Evolutionary conservation across 1,140 invertebrate genomes (phyloP), one percentile per base, ranked within the genome.

Genomic region (Sarcophaga bullata): DNA sequence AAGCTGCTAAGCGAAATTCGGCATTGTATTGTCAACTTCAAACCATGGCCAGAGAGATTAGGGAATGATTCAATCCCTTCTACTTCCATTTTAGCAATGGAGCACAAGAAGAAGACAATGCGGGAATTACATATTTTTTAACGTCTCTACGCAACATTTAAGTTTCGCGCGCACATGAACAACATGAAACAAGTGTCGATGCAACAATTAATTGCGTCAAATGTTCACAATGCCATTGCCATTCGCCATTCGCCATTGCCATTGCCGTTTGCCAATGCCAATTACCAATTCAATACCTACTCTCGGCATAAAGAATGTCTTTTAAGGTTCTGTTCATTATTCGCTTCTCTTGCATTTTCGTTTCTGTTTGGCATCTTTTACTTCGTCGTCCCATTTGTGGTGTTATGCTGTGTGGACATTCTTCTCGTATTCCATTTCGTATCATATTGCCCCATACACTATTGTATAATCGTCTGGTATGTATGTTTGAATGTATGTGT

Each of bases 171-270:
- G 62, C 62, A 68, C 62, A 68, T 19, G 54, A 58, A 58, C 54
- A 58, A 48, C 73, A 75, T n/a, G 15, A 76, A 50, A 19, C 48
- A 78, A 78, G 75, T 50, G 48, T 52, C 75, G 75, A 25, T 76
- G 73, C 48, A 19, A 52, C 75, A 78, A 78, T 78, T 78, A 78
- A 78, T 50, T 78, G 75, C 75, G 75, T 78, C 75, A 78, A 78
- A 78, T 50, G 49, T 78, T 78, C 75, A 52, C 75, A 78, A 78
- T 52, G 8, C 48, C 11, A 48, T 50, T 78, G 19, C 75, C 17
- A 78, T 78, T 72, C n/a, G n/a, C 17, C 6, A 25, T 7, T n/a
- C n/a, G 8, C 48, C 11, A 48, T 50, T 78, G 19, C 75, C 17
- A 78, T 78, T 72, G n/a, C 17, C 6, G 7, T 7, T n/a, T 37